phyloP scores from a whole-genome alignment of 2,797 vertebrate genomes.

The Tragelaphus eurycerus region DNA sequence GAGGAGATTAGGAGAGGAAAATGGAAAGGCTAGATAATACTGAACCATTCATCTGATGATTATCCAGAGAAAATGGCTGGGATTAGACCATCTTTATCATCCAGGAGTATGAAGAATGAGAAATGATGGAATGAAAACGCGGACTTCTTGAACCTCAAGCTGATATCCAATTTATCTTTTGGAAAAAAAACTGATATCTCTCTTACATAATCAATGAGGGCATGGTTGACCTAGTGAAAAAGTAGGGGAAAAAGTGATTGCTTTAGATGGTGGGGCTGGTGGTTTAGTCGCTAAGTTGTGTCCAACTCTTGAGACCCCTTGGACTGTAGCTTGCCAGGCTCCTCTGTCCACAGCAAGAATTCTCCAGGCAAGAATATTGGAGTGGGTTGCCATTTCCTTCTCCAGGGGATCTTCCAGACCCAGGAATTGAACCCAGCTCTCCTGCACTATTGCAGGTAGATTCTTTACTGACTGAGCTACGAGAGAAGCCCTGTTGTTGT shows the following conservation, averaged over 20 bases:
- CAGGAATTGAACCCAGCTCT: not conserved
- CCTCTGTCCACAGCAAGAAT: not conserved
- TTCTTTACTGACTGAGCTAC: fast-evolving
- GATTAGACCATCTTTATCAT: not conserved
- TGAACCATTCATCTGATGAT: not conserved
- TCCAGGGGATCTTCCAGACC: not conserved
- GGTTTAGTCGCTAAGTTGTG: not conserved
- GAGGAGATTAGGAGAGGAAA: not conserved
- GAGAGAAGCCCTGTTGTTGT: not conserved
- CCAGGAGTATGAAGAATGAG: not conserved
- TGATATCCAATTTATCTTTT: not conserved
- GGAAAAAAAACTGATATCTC: not conserved
- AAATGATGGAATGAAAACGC: not conserved
- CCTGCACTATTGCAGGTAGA: not conserved
- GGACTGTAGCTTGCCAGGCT: not conserved
- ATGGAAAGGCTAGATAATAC: not conserved
- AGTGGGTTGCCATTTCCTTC: not conserved
- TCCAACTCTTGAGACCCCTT: not conserved
- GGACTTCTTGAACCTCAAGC: not conserved
- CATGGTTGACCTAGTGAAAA: not conserved
- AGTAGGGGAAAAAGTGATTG: not conserved
- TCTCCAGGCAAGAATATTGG: not conserved
- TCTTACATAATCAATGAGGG: not conserved
- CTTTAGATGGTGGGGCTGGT: not conserved
- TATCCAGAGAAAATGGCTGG: not conserved